Percentiles rank a stretch among this genome's conserved stretches.
phyloP scores from a whole-genome alignment of 2,797 vertebrate species.

The Furcifer pardalis region DNA sequence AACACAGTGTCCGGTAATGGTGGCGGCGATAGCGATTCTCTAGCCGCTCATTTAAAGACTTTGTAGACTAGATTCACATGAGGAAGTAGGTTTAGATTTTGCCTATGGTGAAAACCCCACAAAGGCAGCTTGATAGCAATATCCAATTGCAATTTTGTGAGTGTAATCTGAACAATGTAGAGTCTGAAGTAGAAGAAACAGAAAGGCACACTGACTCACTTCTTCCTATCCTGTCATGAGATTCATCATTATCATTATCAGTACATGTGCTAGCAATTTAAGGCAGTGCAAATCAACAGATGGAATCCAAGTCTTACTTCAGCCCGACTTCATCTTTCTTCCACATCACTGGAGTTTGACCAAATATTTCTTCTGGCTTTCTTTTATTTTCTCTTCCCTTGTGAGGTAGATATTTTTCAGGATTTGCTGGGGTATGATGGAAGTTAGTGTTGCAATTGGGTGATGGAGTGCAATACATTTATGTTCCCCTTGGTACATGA shows the following conservation, averaged over 20 bases:
- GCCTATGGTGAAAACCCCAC: conserved; percentile 28
- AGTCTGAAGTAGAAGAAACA: background rate
- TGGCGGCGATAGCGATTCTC: no score
- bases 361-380: conserved; percentile 15
- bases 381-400: conserved; percentile 6
- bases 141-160: background rate
- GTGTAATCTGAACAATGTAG: background rate
- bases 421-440: background rate
- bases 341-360: background rate
- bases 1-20: no score
- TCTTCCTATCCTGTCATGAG: conserved; percentile 27
- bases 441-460: background rate
- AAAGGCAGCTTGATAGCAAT: background rate
- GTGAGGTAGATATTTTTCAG: background rate
- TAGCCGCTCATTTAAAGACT: no score
- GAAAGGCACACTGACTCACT: conserved; percentile 26
- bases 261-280: conserved; percentile 27
- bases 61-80: conserved; percentile 6
- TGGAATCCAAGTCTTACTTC: background rate
- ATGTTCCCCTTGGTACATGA: background rate
- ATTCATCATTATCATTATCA: conserved; percentile 4
- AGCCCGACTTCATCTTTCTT: conserved; percentile 3
- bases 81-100: background rate
- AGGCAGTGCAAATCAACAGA: background rate
- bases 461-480: background rate